phyloP scores from a whole-genome alignment of 2,888 invertebrate genomes.

The Cynaeus angustus region DNA sequence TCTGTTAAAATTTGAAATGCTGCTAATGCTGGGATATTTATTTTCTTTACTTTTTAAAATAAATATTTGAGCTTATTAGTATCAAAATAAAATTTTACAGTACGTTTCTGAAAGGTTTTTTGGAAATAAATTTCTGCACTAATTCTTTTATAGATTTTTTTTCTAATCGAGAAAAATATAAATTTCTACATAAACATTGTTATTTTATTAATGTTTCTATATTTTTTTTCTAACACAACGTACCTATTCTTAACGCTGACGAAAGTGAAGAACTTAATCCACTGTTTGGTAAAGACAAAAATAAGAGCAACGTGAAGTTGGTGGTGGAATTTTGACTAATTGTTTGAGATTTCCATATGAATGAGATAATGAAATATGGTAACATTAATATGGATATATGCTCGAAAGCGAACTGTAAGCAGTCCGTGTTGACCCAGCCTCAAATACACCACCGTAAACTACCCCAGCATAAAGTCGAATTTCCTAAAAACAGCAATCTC shows the following conservation, averaged over 20 bases:
- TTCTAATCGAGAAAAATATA: too few species aligned
- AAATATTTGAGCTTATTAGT: too few species aligned
- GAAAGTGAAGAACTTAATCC: not conserved
- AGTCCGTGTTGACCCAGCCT: slow-evolving; percentile 62
- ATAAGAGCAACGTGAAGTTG: slow-evolving; percentile 52
- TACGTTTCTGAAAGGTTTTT: too few species aligned
- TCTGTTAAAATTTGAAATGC: too few species aligned
- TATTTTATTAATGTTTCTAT: too few species aligned
- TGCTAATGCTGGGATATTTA: too few species aligned
- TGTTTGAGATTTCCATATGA: slow-evolving; percentile 85
- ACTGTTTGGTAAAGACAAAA: slow-evolving; percentile 46
- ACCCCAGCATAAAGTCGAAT: slow-evolving; percentile 50
- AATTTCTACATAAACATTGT: too few species aligned
- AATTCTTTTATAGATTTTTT: too few species aligned
- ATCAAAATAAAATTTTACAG: too few species aligned
- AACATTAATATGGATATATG: slow-evolving; percentile 84
- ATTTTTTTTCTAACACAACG: too few species aligned
- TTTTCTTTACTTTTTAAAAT: too few species aligned
- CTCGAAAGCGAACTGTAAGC: slow-evolving; percentile 72
- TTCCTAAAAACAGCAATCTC: slow-evolving; percentile 66
- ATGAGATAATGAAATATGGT: slow-evolving; percentile 89
- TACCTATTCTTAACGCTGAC: not conserved
- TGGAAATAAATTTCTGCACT: too few species aligned
- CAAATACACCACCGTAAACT: slow-evolving; percentile 25
- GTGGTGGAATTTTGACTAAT: slow-evolving; percentile 74